Evolutionary conservation across 2,888 invertebrate genomes (phyloP), one percentile per base, ranked within the genome.

Genomic region (Chirona hameri): DNA sequence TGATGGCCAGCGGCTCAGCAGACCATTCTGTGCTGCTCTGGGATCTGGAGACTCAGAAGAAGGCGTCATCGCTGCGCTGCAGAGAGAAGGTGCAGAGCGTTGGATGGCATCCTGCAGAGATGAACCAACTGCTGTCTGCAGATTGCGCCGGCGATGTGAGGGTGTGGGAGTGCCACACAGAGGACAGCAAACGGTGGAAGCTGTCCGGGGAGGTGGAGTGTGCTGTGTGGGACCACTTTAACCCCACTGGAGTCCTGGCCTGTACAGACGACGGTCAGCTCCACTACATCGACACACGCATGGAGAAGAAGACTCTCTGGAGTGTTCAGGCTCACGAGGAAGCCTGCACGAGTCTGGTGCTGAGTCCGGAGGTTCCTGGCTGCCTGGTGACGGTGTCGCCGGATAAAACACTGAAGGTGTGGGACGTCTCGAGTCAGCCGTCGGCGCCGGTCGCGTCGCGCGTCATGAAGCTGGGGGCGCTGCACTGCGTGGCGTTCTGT

Each of bases 1-100:
- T 98, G 57, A 87, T 99, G 84, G 97, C 97, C 0, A 97, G 97
- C 88, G 97, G 94, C 0, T 98, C 97, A 0, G 98, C 95, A 0
- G 99, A 99, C 89, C 91, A 91, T 86, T 94, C 94, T 1, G 92
- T 96, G 10, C 90, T 95, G 39, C 88, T 99, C 0, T 99, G 99
- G 99, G 98, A 99, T 89, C 89, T 99, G 87, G 94, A 95, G 86
- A 91, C 92, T 85, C 93, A 93, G 18, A 90, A 90, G 84, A 93
- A 95, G 0, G 94, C 93, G 82, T 93, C 93, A 0, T 93, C 92
- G 83, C 90, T 97, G 12, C 89, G 89, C 82, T 91, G 91, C 57
- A 96, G 95, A 87, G 88, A 91, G 81, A 96, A 96, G 89, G 93
- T 97, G 0, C 96, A 97, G 87, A 91, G 93, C 0, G 87, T 97